Evolutionary conservation across 92 coral and sea anemone genomes (phyloP).

Genomic region (Porites divaricata): DNA sequence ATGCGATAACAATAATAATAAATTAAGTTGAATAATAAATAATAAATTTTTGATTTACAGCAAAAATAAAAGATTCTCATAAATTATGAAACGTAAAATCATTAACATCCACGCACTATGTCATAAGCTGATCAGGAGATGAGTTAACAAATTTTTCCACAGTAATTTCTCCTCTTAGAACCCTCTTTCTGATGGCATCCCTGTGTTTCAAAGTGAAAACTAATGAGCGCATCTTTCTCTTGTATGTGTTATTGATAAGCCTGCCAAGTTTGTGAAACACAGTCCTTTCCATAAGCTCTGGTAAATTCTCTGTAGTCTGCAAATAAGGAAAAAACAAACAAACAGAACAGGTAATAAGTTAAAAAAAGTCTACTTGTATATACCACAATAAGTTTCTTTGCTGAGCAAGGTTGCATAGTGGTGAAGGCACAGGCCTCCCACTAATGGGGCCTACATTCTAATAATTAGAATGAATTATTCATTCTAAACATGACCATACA

Average conservation of each 20-base stretch:
- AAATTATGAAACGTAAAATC: too few species aligned
- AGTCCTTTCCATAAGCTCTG: constrained; percentile 76
- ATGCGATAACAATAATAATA: too few species aligned
- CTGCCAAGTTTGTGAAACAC: constrained; percentile 67
- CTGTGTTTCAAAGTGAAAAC: constrained; percentile 70
- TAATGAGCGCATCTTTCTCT: constrained; percentile 76
- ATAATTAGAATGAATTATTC: too few species aligned
- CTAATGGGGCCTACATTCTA: too few species aligned
- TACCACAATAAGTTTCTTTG: too few species aligned
- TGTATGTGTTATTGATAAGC: constrained; percentile 67
- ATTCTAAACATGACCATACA: too few species aligned
- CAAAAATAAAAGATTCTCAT: too few species aligned
- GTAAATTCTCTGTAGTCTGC: constrained; percentile 50
- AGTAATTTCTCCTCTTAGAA: constrained; percentile 45
- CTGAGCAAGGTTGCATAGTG: too few species aligned
- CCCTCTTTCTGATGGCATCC: constrained; percentile 44
- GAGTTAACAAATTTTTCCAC: constrained; percentile 49
- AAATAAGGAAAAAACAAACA: neutral
- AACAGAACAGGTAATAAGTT: neutral
- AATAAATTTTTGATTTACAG: too few species aligned
- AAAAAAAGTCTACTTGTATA: too few species aligned
- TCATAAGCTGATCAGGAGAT: constrained; percentile 9
- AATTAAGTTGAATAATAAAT: too few species aligned
- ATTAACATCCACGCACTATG: neutral
- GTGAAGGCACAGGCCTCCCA: too few species aligned